Percentiles rank a stretch among this genome's conserved stretches.
Conservation (phyloP, 2,113 vertebrate species). For the Oncorhynchus mykiss region DNA sequence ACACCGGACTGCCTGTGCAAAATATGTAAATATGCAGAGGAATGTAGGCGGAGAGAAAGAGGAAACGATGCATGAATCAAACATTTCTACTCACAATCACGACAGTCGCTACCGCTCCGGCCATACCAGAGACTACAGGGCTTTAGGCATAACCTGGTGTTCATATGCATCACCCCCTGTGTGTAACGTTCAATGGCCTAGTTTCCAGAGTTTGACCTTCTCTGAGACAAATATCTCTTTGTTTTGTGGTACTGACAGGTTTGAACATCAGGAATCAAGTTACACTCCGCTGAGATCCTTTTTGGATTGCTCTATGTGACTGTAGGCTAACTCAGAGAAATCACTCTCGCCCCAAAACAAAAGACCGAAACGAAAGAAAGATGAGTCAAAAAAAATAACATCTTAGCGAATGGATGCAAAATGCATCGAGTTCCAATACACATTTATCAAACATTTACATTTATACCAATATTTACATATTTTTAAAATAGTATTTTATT, state of each 20-base stretch:
- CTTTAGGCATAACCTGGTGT: background rate
- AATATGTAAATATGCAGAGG: constrained; percentile 1
- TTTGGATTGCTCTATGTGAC: background rate
- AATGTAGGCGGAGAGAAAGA: background rate
- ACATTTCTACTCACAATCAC: background rate
- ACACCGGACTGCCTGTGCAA: constrained; percentile 45
- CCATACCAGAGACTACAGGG: background rate
- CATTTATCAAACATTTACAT: constrained; percentile 36
- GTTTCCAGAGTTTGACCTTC: background rate
- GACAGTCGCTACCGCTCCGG: background rate
- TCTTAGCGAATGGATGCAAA: constrained; percentile 35
- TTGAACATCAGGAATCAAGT: constrained; percentile 5
- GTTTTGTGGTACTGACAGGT: background rate
- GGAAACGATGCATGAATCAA: background rate
- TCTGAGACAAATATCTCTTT: background rate
- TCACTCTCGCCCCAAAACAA: background rate
- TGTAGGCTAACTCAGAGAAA: background rate
- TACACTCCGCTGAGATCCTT: background rate
- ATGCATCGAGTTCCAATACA: constrained; percentile 36
- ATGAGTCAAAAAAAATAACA: constrained; percentile 20
- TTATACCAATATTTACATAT: constrained; percentile 64
- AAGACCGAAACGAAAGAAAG: background rate
- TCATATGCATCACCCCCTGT: background rate
- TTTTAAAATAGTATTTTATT: background rate
- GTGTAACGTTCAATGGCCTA: background rate